These are phyloP conservation scores for Dorcus parallelipipedus DNA, from an alignment of 2,888 invertebrate species.

Conservation along the genomic window DNA sequence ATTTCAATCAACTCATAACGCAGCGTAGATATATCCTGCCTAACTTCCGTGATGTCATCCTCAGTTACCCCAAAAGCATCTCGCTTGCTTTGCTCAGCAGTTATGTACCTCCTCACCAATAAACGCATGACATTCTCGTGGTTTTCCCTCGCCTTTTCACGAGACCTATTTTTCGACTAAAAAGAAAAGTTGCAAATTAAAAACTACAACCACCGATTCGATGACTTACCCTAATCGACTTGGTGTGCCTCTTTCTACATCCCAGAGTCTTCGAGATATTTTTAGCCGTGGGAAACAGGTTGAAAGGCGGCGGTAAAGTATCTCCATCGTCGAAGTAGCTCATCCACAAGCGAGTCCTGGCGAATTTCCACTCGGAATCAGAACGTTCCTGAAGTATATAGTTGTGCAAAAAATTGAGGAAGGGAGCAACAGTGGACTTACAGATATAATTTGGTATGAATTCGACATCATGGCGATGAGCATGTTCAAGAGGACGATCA, in stretches of 20 bases:
- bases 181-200: neutral
- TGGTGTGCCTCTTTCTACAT: neutral
- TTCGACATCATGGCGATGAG: constrained; percentile 99
- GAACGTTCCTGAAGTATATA: constrained; percentile 71
- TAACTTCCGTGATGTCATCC: constrained; percentile 96
- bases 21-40: constrained; percentile 94
- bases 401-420: neutral
- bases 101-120: constrained; percentile 78
- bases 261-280: constrained; percentile 56
- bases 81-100: constrained; percentile 80
- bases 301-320: constrained; percentile 91
- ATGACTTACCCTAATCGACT: neutral
- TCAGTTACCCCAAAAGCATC: constrained; percentile 92
- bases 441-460: constrained; percentile 89
- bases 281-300: constrained; percentile 87
- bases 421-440: constrained; percentile 51
- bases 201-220: no score
- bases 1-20: constrained; percentile 92
- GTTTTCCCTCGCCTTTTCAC: constrained; percentile 65
- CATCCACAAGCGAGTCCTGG: constrained; percentile 91
- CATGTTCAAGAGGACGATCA: constrained; percentile 88
- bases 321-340: constrained; percentile 91
- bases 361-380: constrained; percentile 96
- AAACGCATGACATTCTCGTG: constrained; percentile 86
- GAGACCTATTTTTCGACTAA: constrained; percentile 62